phyloP scores from a whole-genome alignment of 2,113 vertebrate species.

The Cathartes aura region DNA sequence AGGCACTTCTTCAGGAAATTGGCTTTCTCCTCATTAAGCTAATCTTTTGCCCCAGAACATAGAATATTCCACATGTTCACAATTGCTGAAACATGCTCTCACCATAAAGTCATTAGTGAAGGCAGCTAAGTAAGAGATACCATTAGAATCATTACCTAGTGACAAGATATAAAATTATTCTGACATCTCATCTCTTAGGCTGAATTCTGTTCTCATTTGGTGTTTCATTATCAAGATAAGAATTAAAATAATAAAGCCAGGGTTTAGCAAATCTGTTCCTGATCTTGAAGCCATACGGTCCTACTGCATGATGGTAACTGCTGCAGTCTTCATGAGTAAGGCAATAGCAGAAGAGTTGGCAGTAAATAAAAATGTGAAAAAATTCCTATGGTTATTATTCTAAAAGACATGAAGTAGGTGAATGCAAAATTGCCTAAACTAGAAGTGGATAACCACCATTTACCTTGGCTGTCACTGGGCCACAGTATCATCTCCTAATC shows the following conservation, averaged over 20 bases:
- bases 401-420: background rate
- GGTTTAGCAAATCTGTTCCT: slow-evolving; percentile 3
- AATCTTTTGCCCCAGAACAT: background rate
- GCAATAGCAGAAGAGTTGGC: background rate
- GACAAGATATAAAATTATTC: slow-evolving; percentile 38
- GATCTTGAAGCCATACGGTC: background rate
- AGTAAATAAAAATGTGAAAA: background rate
- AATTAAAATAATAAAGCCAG: background rate
- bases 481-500: background rate
- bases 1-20: slow-evolving; percentile 33
- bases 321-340: background rate
- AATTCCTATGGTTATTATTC: background rate
- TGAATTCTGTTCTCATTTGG: background rate
- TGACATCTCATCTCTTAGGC: background rate
- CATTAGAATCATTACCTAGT: slow-evolving; percentile 31
- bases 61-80: background rate
- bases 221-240: background rate
- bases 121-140: slow-evolving; percentile 20
- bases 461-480: background rate
- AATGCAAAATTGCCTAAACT: background rate
- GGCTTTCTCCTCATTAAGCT: slow-evolving; percentile 31
- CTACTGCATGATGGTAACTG: background rate
- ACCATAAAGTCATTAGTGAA: background rate
- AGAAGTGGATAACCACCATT: background rate
- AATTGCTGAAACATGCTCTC: slow-evolving; percentile 10